These are phyloP conservation scores for Liparis tanakae DNA, from an alignment of 2,797 vertebrate genomes.

Conservation along the genomic window DNA sequence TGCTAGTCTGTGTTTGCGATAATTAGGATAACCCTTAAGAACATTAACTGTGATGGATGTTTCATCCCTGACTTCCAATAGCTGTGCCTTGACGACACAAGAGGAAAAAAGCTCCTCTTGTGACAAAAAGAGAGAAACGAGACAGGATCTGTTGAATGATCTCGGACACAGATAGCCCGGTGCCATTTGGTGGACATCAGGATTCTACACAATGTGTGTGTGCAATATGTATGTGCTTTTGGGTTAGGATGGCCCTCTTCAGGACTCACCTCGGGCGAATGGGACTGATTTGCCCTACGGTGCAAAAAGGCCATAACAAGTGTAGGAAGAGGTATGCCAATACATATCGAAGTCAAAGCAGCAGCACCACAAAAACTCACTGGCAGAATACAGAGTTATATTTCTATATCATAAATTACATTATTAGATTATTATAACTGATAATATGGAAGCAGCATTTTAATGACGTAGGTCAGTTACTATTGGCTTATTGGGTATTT, in stretches of 20 bases:
- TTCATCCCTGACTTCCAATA: conserved; percentile 65
- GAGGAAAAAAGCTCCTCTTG: conserved; percentile 48
- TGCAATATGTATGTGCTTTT: conserved; percentile 50
- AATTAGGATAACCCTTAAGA: conserved; percentile 79
- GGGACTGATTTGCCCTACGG: conserved; percentile 6
- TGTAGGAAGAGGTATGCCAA: not conserved
- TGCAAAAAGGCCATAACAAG: not conserved
- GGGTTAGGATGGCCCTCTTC: conserved; percentile 25
- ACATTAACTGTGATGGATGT: conserved; percentile 81
- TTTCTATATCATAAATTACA: no score
- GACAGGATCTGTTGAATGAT: conserved; percentile 60
- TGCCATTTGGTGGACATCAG: conserved; percentile 48
- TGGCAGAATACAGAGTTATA: no score
- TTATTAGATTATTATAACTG: no score
- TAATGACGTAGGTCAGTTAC: no score
- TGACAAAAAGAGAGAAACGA: conserved; percentile 42
- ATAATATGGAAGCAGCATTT: no score
- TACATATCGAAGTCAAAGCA: not conserved
- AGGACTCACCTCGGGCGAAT: conserved; percentile 38
- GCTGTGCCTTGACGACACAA: conserved; percentile 42
- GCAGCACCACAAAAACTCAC: no score
- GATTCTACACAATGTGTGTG: conserved; percentile 41
- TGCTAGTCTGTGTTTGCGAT: conserved; percentile 79
- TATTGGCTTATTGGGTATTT: not conserved
- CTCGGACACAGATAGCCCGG: conserved; percentile 47